phyloP scores from a whole-genome alignment of 2,888 invertebrate genomes.

The Unio delphinus region DNA sequence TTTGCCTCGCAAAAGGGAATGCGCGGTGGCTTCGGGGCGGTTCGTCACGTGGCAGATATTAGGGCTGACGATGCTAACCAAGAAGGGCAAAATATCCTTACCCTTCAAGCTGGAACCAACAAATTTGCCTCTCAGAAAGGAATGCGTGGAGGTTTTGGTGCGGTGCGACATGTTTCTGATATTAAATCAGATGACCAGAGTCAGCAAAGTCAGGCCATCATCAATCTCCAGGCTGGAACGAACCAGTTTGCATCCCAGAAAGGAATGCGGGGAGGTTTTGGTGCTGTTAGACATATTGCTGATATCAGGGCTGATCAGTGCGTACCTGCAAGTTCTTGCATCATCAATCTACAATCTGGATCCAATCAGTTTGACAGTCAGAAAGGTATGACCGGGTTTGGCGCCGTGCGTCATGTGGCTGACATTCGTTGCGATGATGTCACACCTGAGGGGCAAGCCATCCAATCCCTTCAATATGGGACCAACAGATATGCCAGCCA shows the following conservation, averaged over 20 bases:
- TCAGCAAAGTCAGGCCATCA: constrained; percentile 39
- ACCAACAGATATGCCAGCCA: constrained; percentile 57
- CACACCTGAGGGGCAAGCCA: constrained; percentile 45
- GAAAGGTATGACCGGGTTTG: constrained; percentile 55
- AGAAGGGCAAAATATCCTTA: constrained; percentile 50
- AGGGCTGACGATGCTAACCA: constrained; percentile 54
- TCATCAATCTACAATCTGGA: constrained; percentile 62
- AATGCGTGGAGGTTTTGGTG: constrained; percentile 61
- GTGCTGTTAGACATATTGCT: constrained; percentile 59
- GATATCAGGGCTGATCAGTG: constrained; percentile 55
- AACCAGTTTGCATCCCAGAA: constrained; percentile 66
- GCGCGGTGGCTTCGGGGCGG: constrained; percentile 58
- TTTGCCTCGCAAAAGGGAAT: constrained; percentile 60
- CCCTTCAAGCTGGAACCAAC: constrained; percentile 65
- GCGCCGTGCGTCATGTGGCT: constrained; percentile 58
- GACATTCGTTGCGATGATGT: constrained; percentile 57
- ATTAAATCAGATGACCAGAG: constrained; percentile 53
- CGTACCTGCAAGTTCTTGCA: constrained; percentile 41
- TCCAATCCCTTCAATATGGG: constrained; percentile 60
- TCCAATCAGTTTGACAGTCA: constrained; percentile 57
- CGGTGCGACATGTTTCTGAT: constrained; percentile 65
- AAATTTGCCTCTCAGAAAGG: constrained; percentile 65
- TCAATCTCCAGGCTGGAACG: constrained; percentile 63
- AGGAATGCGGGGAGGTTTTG: constrained; percentile 59
- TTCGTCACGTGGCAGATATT: constrained; percentile 66